Evolutionary conservation across 2,797 vertebrate species (phyloP).

Genomic region (Brachymystax lenok): DNA sequence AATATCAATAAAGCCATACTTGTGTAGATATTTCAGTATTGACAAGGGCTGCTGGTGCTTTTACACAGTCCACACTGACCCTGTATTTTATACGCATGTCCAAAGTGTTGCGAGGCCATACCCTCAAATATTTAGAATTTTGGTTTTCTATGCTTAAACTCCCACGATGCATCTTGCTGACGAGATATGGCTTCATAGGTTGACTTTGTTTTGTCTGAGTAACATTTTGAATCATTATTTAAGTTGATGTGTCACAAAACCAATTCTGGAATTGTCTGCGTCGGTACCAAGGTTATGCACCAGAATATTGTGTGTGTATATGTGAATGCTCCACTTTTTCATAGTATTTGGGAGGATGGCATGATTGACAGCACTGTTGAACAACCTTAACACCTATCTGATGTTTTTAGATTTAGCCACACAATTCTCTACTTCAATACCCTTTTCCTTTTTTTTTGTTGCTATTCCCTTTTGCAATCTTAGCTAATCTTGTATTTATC

Average conservation of each 20-base stretch:
- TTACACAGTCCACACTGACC: neutral
- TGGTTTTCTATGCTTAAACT: slow-evolving; percentile 1
- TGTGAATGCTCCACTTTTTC: neutral
- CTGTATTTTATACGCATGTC: slow-evolving; percentile 3
- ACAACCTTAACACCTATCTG: neutral
- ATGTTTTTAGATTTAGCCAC: slow-evolving; percentile 1
- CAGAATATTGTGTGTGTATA: neutral
- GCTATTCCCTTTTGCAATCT: slow-evolving; percentile 5
- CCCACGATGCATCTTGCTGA: slow-evolving; percentile 21
- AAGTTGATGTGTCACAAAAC: neutral
- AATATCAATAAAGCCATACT: slow-evolving; percentile 64
- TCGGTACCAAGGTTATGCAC: neutral
- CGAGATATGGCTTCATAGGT: slow-evolving; percentile 45
- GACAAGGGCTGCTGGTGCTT: slow-evolving; percentile 28
- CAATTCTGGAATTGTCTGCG: neutral
- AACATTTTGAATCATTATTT: slow-evolving; percentile 22
- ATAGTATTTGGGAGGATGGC: slow-evolving; percentile 19
- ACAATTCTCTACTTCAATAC: neutral
- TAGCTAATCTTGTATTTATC: slow-evolving; percentile 22
- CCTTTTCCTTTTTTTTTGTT: neutral
- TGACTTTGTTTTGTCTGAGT: slow-evolving; percentile 24
- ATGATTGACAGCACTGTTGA: slow-evolving; percentile 4
- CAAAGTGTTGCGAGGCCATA: slow-evolving; percentile 8
- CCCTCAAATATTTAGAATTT: neutral
- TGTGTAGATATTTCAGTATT: slow-evolving; percentile 52